Percentiles rank a stretch among this genome's conserved stretches.
Evolutionary conservation across 2,888 invertebrate genomes (phyloP).

Genomic region (Meiosimyza decipiens): DNA sequence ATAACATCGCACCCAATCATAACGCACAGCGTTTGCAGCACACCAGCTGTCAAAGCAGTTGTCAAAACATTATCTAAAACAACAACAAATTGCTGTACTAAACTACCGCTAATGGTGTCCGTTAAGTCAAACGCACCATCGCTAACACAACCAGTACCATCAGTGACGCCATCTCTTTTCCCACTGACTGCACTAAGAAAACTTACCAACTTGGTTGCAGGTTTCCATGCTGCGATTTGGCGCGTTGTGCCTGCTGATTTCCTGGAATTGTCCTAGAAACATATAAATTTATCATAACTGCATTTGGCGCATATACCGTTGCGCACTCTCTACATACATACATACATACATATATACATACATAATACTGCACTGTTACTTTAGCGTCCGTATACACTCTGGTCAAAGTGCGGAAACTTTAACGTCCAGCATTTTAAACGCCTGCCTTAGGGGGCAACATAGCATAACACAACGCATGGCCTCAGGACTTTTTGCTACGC

Average conservation of each 20-base stretch:
- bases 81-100: constrained; percentile 18
- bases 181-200: background rate
- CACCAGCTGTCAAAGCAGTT: background rate
- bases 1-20: too few species aligned
- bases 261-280: constrained; percentile 31
- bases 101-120: constrained; percentile 24
- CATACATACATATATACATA: background rate
- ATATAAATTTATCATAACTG: constrained; percentile 41
- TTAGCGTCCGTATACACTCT: background rate
- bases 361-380: background rate
- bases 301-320: constrained; percentile 28
- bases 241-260: background rate
- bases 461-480: background rate
- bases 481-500: background rate
- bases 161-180: background rate
- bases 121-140: background rate
- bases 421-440: background rate
- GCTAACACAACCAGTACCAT: background rate
- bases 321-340: background rate
- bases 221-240: background rate
- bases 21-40: too few species aligned
- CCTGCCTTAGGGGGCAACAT: background rate
- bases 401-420: background rate
- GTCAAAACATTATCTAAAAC: constrained; percentile 14
- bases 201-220: background rate